Base-by-base conservation (phyloP, 2,888 invertebrate species). In the Empis livida region DNA sequence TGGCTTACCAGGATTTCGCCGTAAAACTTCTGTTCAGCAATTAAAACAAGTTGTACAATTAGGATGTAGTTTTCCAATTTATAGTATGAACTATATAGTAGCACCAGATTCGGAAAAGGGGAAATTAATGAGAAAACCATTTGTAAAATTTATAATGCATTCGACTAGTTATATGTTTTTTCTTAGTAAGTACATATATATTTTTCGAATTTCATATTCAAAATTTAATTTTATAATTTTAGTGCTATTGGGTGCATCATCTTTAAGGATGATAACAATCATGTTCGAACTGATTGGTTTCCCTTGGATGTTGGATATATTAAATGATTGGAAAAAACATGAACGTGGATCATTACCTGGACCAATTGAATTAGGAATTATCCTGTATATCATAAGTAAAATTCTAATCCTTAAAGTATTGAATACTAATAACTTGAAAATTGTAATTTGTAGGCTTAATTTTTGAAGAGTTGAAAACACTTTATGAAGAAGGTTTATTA, bases 91-190 rank as follows among this genome's bases (percentile, higher is more conserved):
- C 54, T 96, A 97, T 70, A 85, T 97, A 77, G 61, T 96, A 51
- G 84, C 90, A 0, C 97, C 97, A 0, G 84, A 86, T 49, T 91
- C 92, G 0, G 79, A 80, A 45, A 81, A 89, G 65, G 95, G 94
- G 13, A 73, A 80, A 55, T 90, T 94, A 61, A 88, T 96, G 84
- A 87, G 92, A 63, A 95, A 96, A 64, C 97, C 97, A 0, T 99
- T 97, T 69, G 93, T 99, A 60, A 97, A 97, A 69, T 99, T 99
- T 71, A 93, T 99, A 58, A 90, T 91, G 56, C 93, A 97, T 66
- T 95, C 95, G 40, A 84, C 93, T 6, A 95, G 96, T 2, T 99
- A 97, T 64, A 85, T 92, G 64, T 82, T 91, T 59, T 99, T 99
- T 68, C 73, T 99, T 41, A 84, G 97, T 97, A 72, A 84, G 92